Base-by-base conservation (phyloP, 1,140 invertebrate genomes). In the Armadillidium nasatum region DNA sequence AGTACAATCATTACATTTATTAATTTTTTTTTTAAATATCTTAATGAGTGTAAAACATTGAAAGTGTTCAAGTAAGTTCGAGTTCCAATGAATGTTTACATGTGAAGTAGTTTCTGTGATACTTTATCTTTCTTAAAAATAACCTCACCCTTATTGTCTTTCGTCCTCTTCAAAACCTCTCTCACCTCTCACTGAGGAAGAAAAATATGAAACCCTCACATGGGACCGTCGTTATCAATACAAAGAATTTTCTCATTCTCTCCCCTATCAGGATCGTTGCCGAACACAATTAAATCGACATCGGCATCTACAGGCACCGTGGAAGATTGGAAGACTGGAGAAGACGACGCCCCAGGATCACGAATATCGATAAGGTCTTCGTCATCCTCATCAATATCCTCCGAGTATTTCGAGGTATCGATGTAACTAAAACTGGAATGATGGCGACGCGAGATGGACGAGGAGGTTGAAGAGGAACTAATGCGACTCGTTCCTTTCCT, bases 321-420 rank as follows among this genome's bases (percentile, higher is more conserved):
- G 11, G 50, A 15, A 13, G 50, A 60, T 50, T 78, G 74, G 72
- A 78, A 78, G 71, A 78, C 77, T 23, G 74, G 74, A 69, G 74
- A 76, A 54, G 74, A 76, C 46, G 77, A 46, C 9, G 77, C 66
- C 21, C 54, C 73, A 33, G 74, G 46, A 69, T 72, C 60, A n/a
- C 77, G 73, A 43, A 76, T 71, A 68, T 78, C 77, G 22, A 78
- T 78, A 7, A 78, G 66, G 44, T 75, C 77, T 21, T 74, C 77
- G 44, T 78, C 77, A 45, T 76, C 74, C 19, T 46, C 70, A 46
- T 54, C 19, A 11, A 76, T 21, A 33, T 33, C 33, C 33, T 33
- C 33, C 6, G 33, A 33, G 33, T 33, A 33, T 33, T 33, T 33
- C 33, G 33, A 33, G 54, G 76, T 46, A 23, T 67, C 21, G 3